These are phyloP conservation scores for Cavia porcellus DNA, from an alignment of 2,113 vertebrate genomes.

Conservation along the genomic window DNA sequence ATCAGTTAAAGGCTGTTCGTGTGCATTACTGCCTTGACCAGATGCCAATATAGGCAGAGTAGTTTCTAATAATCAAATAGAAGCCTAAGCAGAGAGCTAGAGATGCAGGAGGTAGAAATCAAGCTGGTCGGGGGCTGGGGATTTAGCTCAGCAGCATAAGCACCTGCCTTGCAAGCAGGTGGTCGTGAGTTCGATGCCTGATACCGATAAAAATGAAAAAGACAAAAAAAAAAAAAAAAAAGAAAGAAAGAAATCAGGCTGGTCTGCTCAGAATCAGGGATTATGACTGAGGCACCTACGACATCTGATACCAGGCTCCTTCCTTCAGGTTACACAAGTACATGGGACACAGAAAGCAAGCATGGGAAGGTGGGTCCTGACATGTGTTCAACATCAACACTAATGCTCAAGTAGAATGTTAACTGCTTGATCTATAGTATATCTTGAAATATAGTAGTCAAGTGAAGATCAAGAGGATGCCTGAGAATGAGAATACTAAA, in stretches of 20 bases:
- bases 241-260: neutral
- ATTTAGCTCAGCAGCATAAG: too few species aligned
- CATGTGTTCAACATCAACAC: neutral
- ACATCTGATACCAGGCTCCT: neutral
- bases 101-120: fast-evolving
- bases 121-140: neutral
- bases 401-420: neutral
- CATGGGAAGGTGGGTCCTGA: neutral
- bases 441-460: neutral
- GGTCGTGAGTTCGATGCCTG: too few species aligned
- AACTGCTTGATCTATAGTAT: neutral
- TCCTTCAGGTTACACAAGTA: fast-evolving
- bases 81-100: neutral
- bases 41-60: fast-evolving
- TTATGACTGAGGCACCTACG: fast-evolving
- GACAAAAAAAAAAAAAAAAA: too few species aligned
- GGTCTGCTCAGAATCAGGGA: fast-evolving
- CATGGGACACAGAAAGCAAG: neutral
- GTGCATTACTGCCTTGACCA: too few species aligned
- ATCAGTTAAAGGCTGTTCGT: neutral
- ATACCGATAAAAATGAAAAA: too few species aligned
- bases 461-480: neutral
- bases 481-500: neutral
- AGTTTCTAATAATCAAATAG: neutral
- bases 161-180: too few species aligned